Conservation (phyloP, 2,797 vertebrate species). For the Platalea minor region DNA sequence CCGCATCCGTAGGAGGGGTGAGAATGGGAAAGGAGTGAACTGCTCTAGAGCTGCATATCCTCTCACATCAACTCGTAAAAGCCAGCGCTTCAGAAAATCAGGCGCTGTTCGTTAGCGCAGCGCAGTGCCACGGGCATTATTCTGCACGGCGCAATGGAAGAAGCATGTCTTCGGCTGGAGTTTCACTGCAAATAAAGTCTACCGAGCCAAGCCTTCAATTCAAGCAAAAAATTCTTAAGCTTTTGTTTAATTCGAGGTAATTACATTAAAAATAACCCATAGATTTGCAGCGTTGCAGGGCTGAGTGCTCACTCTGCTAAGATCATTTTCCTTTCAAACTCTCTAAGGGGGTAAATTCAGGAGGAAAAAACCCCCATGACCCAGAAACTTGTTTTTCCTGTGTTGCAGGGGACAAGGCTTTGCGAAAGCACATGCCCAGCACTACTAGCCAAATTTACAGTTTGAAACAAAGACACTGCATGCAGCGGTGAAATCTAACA, state of each 20-base stretch:
- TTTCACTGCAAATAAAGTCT: not conserved
- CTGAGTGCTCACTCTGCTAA: not conserved
- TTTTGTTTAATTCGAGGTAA: slow-evolving; percentile 39
- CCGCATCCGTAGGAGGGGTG: not conserved
- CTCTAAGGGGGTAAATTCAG: not conserved
- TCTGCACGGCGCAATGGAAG: not conserved
- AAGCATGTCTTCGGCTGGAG: not conserved
- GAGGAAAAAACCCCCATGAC: rapidly evolving
- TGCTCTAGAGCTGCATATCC: slow-evolving; percentile 13
- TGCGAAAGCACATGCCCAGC: not conserved
- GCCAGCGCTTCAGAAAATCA: not conserved
- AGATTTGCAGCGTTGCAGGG: not conserved
- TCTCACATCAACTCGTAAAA: not conserved
- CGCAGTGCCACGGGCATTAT: not conserved
- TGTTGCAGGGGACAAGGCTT: not conserved
- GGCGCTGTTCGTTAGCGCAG: rapidly evolving
- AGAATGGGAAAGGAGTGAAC: not conserved
- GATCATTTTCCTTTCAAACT: not conserved
- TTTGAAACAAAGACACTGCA: slow-evolving; percentile 10
- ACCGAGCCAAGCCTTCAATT: not conserved
- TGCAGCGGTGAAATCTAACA: not conserved
- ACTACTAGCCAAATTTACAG: not conserved
- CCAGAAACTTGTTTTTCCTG: not conserved
- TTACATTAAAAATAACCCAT: slow-evolving; percentile 53
- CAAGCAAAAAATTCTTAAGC: not conserved